A percentile compares a stretch with the other conserved stretches of the same genome.
Conservation (phyloP, 2,113 vertebrate species). For the Otocyon megalotis region DNA sequence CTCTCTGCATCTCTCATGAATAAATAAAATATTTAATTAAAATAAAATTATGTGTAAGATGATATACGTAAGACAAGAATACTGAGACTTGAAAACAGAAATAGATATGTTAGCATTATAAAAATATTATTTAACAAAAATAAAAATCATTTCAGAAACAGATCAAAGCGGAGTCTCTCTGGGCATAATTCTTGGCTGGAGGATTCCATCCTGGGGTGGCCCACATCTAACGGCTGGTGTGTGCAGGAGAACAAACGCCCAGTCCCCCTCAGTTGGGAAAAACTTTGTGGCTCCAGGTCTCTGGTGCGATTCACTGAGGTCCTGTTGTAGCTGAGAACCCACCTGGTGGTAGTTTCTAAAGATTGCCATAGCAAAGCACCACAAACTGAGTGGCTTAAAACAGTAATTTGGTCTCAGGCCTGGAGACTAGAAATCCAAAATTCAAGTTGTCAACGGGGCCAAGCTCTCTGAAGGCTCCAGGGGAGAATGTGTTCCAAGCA, state of each 20-base stretch:
- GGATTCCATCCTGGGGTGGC: too few relatives aligned
- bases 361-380: background rate
- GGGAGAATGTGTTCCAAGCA: fast-evolving
- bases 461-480: background rate
- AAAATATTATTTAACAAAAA: background rate
- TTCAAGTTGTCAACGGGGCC: background rate
- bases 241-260: background rate
- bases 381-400: background rate
- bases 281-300: background rate
- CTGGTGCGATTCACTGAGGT: fast-evolving
- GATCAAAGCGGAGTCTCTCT: background rate
- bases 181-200: background rate
- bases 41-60: background rate
- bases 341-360: background rate
- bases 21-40: too few relatives aligned
- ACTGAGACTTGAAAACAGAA: background rate
- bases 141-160: background rate
- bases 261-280: background rate
- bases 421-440: background rate
- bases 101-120: background rate
- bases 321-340: too few relatives aligned
- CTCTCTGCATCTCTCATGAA: too few relatives aligned
- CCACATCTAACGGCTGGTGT: background rate
- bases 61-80: background rate
- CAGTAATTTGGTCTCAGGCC: background rate